A percentile compares a stretch with the other conserved stretches of the same genome.
These are phyloP conservation scores for Oscheius sp. DNA, from an alignment of 2,888 invertebrate genomes.

Conservation along the genomic window DNA sequence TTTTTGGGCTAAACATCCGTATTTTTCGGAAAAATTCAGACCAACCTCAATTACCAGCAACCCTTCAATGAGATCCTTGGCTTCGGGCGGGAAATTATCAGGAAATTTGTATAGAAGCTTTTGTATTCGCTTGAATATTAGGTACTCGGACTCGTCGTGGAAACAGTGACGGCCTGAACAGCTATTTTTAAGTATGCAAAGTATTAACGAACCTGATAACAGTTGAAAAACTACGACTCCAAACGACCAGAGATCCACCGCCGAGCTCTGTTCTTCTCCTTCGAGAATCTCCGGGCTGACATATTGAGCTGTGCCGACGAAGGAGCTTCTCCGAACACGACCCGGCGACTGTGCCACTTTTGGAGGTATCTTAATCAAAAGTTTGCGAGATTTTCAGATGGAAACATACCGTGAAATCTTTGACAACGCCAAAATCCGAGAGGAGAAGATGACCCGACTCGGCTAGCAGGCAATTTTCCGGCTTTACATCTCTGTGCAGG, in stretches of 20 bases:
- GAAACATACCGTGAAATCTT: constrained; percentile 30
- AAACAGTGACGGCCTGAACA: constrained; percentile 59
- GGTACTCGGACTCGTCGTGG: constrained; percentile 83
- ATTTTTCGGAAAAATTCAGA: background rate
- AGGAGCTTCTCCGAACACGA: constrained; percentile 75
- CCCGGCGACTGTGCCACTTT: constrained; percentile 1
- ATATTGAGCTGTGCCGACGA: constrained; percentile 98
- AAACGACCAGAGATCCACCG: constrained; percentile 63
- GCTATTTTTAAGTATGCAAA: background rate
- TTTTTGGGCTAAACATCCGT: constrained; percentile 79
- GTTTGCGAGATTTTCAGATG: background rate
- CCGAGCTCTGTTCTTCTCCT: constrained; percentile 40
- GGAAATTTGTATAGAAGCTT: constrained; percentile 91
- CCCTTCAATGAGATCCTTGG: constrained; percentile 87
- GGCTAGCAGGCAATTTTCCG: constrained; percentile 92
- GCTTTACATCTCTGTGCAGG: constrained; percentile 70
- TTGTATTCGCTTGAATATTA: constrained; percentile 94
- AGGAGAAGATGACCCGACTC: constrained; percentile 96
- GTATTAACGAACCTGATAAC: constrained; percentile 43
- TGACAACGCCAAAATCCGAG: constrained; percentile 88
- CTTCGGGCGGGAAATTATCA: constrained; percentile 86
- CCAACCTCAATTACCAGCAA: constrained; percentile 81
- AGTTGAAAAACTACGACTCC: constrained; percentile 51
- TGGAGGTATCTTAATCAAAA: background rate
- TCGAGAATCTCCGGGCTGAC: constrained; percentile 86